Percentiles rank a stretch among this genome's conserved stretches.
Evolutionary conservation across 2,888 invertebrate species (phyloP).

Genomic region (Aquatica leii): DNA sequence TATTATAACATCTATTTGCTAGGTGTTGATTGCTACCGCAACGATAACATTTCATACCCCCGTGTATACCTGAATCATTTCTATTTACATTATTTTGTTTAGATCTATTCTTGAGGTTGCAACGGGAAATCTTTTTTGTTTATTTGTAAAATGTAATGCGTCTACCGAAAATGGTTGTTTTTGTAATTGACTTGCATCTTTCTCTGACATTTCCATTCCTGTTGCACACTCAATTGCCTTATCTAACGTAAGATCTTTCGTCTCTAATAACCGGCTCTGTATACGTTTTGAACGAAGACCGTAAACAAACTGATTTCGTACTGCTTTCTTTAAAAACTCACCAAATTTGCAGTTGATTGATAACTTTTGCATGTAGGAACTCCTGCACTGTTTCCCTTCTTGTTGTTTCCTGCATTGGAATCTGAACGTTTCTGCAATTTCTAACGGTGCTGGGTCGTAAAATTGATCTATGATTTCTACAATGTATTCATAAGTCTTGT

Average conservation of each 20-base stretch:
- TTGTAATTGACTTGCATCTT: neutral
- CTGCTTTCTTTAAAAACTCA: neutral
- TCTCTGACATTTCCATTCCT: neutral
- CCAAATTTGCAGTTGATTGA: constrained; percentile 3
- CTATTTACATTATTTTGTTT: too few relatives aligned
- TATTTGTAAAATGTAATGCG: too few relatives aligned
- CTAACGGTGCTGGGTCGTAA: neutral
- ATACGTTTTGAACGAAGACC: neutral
- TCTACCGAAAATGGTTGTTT: too few relatives aligned
- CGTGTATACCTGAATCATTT: too few relatives aligned
- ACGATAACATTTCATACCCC: too few relatives aligned
- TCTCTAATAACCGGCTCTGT: neutral
- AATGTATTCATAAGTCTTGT: neutral
- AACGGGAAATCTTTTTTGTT: neutral
- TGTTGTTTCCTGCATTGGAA: neutral
- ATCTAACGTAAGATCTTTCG: too few relatives aligned
- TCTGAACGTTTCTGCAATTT: constrained; percentile 2
- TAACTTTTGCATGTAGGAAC: neutral
- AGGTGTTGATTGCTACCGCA: too few relatives aligned
- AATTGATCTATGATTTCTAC: neutral
- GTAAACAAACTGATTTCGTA: neutral
- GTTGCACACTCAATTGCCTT: neutral
- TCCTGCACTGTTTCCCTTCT: constrained; percentile 4
- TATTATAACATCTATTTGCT: too few relatives aligned
- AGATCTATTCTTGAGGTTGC: too few relatives aligned